phyloP scores from a whole-genome alignment of 2,113 vertebrate species.

The Pteruthius melanotis region DNA sequence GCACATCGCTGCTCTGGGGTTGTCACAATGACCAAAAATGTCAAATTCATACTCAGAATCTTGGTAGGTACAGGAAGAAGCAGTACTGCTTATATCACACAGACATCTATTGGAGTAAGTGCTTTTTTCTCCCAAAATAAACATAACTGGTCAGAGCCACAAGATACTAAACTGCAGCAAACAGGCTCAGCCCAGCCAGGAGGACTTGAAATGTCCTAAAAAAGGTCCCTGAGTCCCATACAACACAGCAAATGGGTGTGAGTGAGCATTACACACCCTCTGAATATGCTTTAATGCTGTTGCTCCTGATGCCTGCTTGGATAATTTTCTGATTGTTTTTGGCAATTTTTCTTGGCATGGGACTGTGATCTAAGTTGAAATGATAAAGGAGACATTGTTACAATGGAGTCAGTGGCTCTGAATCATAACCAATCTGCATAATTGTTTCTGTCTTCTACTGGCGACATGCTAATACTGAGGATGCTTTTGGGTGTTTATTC shows the following conservation, averaged over 20 bases:
- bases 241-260: neutral
- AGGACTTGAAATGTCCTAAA: neutral
- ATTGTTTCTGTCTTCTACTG: constrained; percentile 6
- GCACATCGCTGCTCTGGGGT: neutral
- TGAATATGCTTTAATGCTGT: constrained; percentile 13
- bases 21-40: neutral
- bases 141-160: neutral
- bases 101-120: neutral
- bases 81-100: neutral
- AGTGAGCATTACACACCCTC: neutral
- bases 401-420: neutral
- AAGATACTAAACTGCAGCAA: neutral
- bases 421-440: neutral
- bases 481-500: neutral
- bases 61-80: neutral
- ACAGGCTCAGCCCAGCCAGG: neutral
- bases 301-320: constrained; percentile 19
- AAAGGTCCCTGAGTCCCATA: neutral
- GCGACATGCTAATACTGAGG: neutral
- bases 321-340: constrained; percentile 47
- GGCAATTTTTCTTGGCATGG: constrained; percentile 31
- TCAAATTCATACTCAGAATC: neutral
- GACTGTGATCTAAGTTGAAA: neutral
- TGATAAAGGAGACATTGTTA: constrained; percentile 54
- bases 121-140: neutral